These are phyloP conservation scores for Chondrilla cf. caribensis DNA, from an alignment of 37 sponge, comb jelly and placozoan species.

Conservation along the genomic window DNA sequence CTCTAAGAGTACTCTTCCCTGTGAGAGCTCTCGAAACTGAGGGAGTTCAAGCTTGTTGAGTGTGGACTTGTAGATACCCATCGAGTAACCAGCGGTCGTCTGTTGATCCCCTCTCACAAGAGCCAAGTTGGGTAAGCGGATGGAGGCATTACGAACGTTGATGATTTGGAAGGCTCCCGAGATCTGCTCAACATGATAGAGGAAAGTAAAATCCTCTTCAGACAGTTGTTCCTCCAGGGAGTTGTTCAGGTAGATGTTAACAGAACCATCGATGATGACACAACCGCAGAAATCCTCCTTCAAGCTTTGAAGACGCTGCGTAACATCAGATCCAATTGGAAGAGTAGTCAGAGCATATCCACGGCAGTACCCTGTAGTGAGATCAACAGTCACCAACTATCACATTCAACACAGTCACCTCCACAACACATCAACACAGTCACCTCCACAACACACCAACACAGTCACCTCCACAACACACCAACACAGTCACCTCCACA, in stretches of 20 bases:
- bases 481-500: too few relatives aligned
- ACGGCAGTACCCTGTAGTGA: slow-evolving; percentile 1
- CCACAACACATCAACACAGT: too few relatives aligned
- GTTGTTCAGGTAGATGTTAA: slow-evolving; percentile 19
- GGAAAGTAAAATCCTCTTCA: slow-evolving; percentile 46
- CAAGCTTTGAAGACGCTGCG: slow-evolving; percentile 29
- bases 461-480: too few relatives aligned
- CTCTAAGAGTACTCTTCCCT: slow-evolving; percentile 28
- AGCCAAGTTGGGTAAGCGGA: slow-evolving; percentile 45
- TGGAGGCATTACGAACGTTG: slow-evolving; percentile 20
- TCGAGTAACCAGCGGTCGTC: neutral
- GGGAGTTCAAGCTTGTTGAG: slow-evolving; percentile 41
- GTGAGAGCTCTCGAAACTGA: slow-evolving; percentile 45
- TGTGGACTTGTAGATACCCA: neutral
- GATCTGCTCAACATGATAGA: slow-evolving; percentile 53
- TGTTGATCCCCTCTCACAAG: slow-evolving; percentile 39
- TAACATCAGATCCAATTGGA: slow-evolving; percentile 2
- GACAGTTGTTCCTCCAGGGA: neutral
- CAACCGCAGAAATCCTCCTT: slow-evolving; percentile 60
- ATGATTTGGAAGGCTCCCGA: slow-evolving; percentile 21
- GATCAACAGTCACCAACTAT: neutral
- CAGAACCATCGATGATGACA: slow-evolving; percentile 36
- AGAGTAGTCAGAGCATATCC: slow-evolving; percentile 22
- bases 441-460: too few relatives aligned
- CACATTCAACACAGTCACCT: neutral